Percentiles rank a stretch among this genome's conserved stretches.
These are phyloP conservation scores for Ictidomys tridecemlineatus DNA, from an alignment of 2,113 vertebrate genomes.

Conservation along the genomic window DNA sequence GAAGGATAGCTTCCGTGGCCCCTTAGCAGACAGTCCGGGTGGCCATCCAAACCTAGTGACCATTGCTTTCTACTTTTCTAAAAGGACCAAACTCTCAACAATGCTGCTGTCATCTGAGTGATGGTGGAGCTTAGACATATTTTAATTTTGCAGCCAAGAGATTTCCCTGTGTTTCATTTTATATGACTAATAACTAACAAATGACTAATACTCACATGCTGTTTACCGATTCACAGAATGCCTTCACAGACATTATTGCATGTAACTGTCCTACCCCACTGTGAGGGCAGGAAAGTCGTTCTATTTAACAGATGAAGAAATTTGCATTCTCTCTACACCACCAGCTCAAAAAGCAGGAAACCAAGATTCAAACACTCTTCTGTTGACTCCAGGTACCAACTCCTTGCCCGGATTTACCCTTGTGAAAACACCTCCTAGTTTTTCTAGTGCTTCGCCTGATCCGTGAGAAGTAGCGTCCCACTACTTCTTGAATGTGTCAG, in stretches of 20 bases:
- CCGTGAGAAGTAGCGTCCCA: background rate
- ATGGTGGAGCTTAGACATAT: background rate
- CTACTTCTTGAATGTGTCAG: no score
- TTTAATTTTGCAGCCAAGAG: conserved; percentile 37
- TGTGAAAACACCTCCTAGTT: background rate
- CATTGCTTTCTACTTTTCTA: background rate
- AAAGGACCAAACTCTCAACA: background rate
- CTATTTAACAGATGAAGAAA: background rate
- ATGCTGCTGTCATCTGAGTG: background rate
- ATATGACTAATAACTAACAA: conserved; percentile 45
- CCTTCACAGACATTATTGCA: background rate
- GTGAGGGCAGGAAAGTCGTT: background rate
- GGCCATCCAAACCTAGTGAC: background rate
- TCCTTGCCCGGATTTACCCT: background rate
- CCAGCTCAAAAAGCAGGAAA: background rate
- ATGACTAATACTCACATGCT: background rate
- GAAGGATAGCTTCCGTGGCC: background rate
- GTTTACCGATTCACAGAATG: background rate
- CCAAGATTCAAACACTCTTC: background rate
- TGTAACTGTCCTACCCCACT: background rate
- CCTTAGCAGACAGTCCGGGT: background rate
- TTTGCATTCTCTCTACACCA: background rate
- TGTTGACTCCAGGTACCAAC: background rate
- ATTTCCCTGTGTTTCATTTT: background rate
- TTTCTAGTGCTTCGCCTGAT: background rate